These are phyloP conservation scores for Conus ventricosus DNA, from an alignment of 1,140 invertebrate genomes.

Conservation along the genomic window DNA sequence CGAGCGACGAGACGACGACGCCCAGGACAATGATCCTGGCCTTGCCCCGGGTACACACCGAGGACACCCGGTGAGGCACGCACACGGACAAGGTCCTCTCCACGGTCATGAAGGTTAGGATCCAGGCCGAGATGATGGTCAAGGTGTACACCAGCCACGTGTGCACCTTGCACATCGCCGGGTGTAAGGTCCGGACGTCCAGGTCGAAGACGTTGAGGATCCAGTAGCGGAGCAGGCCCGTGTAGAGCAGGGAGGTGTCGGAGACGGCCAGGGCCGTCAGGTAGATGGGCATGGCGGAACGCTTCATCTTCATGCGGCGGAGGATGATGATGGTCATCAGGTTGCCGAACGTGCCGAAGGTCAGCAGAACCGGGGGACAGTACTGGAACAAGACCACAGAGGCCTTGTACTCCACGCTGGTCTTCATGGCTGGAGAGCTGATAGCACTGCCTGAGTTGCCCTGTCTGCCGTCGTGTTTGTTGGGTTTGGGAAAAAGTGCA, in stretches of 20 bases:
- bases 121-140: constrained; percentile 51
- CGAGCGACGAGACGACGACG: background rate
- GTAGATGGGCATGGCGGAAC: constrained; percentile 48
- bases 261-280: constrained; percentile 46
- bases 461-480: no score
- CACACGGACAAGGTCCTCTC: constrained; percentile 57
- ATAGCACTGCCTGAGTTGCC: no score
- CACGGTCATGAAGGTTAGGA: constrained; percentile 54
- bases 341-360: constrained; percentile 54
- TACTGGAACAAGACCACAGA: constrained; percentile 7
- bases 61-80: constrained; percentile 49
- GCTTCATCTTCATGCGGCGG: constrained; percentile 24
- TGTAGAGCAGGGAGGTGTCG: constrained; percentile 53
- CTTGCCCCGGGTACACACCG: constrained; percentile 40
- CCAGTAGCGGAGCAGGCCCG: constrained; percentile 57
- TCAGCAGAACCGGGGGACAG: constrained; percentile 49
- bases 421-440: background rate
- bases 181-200: constrained; percentile 45
- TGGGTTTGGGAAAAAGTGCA: no score
- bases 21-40: background rate
- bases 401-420: background rate
- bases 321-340: constrained; percentile 47
- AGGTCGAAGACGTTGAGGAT: constrained; percentile 47
- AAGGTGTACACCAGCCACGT: constrained; percentile 49
- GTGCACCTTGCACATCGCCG: constrained; percentile 51